These are phyloP conservation scores for Acanthis flammea DNA, from an alignment of 2,797 vertebrate species.

Conservation along the genomic window DNA sequence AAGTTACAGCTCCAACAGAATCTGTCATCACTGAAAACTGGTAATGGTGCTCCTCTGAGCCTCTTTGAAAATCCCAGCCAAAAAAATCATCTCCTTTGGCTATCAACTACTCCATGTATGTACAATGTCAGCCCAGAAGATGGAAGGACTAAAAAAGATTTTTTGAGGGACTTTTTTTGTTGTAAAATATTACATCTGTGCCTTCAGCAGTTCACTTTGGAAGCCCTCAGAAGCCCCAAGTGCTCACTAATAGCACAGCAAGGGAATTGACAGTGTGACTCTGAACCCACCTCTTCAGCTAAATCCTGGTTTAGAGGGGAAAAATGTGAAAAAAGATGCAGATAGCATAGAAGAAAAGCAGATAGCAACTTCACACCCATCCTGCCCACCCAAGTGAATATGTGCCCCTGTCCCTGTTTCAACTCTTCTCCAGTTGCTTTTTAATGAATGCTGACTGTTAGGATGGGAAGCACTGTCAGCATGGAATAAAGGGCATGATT, in stretches of 20 bases:
- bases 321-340: neutral
- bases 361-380: neutral
- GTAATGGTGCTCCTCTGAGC: neutral
- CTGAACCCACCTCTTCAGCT: neutral
- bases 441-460: neutral
- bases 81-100: neutral
- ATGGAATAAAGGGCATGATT: neutral
- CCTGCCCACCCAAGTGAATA: neutral
- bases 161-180: rapidly evolving
- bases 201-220: neutral
- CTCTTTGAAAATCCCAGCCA: neutral
- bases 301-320: neutral
- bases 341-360: neutral
- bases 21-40: neutral
- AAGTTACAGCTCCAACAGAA: neutral
- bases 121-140: neutral
- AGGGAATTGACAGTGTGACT: neutral
- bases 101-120: neutral
- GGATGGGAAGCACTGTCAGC: neutral
- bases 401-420: neutral
- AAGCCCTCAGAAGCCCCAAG: neutral
- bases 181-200: neutral
- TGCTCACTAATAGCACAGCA: neutral
- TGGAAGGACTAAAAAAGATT: neutral
- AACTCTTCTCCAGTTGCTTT: neutral